Percentiles rank a stretch among this genome's conserved stretches.
Conservation (phyloP, 2,888 invertebrate species). For the Tribolium freemani region DNA sequence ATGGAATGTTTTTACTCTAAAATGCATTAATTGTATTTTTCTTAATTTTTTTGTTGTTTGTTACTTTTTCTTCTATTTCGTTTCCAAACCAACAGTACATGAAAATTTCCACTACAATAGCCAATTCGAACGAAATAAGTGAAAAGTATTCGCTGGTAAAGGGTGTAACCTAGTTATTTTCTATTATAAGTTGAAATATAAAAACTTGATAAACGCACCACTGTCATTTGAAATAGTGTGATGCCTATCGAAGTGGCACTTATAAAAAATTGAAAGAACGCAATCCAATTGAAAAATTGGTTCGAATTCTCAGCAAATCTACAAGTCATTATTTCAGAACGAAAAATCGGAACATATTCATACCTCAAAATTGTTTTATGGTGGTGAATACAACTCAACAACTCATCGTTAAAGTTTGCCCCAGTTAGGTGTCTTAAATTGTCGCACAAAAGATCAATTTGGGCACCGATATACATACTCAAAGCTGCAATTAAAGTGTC, state of each 20-base stretch:
- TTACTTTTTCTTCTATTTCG: slow-evolving; percentile 15
- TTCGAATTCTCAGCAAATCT: slow-evolving; percentile 9
- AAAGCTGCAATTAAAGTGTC: slow-evolving; percentile 25
- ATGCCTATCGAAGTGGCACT: slow-evolving; percentile 22
- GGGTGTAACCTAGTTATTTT: slow-evolving; percentile 1
- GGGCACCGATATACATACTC: slow-evolving; percentile 10
- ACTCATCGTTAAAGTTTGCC: background rate
- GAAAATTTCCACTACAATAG: slow-evolving; percentile 18
- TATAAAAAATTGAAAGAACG: slow-evolving; percentile 18
- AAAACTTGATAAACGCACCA: slow-evolving; percentile 7
- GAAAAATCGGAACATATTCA: background rate
- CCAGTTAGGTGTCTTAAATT: background rate
- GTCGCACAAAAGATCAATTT: slow-evolving; percentile 19
- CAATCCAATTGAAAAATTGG: slow-evolving; percentile 10
- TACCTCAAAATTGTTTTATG: slow-evolving; percentile 13
- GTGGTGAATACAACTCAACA: slow-evolving; percentile 4
- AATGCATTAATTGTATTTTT: background rate
- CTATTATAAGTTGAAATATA: background rate
- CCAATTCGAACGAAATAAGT: slow-evolving; percentile 1
- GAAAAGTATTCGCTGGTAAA: slow-evolving; percentile 11
- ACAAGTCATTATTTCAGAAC: background rate
- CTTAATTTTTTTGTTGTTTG: background rate
- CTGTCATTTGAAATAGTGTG: slow-evolving; percentile 20
- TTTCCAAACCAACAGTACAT: slow-evolving; percentile 30
- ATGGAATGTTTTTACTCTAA: slow-evolving; percentile 4